Evolutionary conservation across 2,113 vertebrate genomes (phyloP).

Genomic region (Taxidea taxus): DNA sequence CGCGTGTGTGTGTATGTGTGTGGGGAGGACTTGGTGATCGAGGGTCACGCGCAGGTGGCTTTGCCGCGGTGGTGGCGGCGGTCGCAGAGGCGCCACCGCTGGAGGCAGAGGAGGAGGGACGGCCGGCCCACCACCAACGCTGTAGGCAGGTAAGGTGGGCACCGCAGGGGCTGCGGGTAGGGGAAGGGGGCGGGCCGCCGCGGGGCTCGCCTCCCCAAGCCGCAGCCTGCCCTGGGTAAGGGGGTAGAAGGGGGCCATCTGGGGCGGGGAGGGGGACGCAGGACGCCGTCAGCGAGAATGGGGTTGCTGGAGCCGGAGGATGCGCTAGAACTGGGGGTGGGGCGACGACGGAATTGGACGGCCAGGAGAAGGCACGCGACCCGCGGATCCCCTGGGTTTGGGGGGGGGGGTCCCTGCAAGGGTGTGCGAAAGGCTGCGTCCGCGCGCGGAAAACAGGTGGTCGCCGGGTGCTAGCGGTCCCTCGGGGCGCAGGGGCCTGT

Average conservation of each 20-base stretch:
- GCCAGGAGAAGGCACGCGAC: not conserved
- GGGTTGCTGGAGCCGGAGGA: not conserved
- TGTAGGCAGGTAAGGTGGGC: not conserved
- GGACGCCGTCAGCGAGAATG: not conserved
- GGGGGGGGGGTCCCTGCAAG: not conserved
- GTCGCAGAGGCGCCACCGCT: not conserved
- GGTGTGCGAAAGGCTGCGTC: not conserved
- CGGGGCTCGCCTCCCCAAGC: not conserved
- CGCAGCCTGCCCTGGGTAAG: rapidly evolving
- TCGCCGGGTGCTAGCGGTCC: not conserved
- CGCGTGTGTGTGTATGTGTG: not conserved
- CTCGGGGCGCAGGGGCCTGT: not conserved
- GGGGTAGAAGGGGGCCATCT: not conserved
- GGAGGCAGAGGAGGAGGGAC: not conserved
- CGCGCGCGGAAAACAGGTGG: not conserved
- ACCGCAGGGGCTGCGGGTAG: not conserved
- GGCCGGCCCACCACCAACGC: not conserved
- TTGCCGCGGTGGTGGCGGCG: not conserved
- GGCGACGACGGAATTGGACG: not conserved
- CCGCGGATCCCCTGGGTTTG: not conserved
- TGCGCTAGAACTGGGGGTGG: constrained; percentile 26
- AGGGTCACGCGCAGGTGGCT: constrained; percentile 63
- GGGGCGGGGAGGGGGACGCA: not conserved
- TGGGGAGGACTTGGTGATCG: not conserved
- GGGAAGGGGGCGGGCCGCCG: not conserved